Percentiles rank a stretch among this genome's conserved stretches.
phyloP scores from a whole-genome alignment of 2,113 vertebrate genomes.

The Plecotus auritus region DNA sequence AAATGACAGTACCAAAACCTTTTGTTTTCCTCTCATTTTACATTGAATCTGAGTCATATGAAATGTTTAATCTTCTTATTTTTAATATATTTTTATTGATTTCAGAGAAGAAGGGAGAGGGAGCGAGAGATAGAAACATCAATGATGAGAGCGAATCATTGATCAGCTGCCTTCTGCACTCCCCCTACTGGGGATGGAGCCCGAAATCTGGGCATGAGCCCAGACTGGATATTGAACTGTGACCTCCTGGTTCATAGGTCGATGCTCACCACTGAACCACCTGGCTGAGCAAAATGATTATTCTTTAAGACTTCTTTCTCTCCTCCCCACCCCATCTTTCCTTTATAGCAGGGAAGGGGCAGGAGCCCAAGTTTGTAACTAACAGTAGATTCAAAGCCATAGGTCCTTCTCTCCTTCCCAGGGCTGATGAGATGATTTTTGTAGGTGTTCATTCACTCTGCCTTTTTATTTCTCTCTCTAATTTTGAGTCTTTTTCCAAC shows the following conservation, averaged over 20 bases:
- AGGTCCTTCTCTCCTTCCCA: not conserved
- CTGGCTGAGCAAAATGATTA: not conserved
- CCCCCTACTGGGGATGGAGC: no score
- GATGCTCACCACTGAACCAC: no score
- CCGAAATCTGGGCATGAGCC: no score
- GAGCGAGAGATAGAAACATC: no score
- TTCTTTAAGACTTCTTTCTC: not conserved
- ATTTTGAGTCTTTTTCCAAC: not conserved
- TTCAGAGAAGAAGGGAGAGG: no score
- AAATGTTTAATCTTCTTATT: not conserved
- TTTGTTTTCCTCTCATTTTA: not conserved
- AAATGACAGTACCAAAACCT: constrained; percentile 22
- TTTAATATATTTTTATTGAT: no score
- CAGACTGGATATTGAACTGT: no score
- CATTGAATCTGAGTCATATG: not conserved
- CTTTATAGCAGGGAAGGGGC: not conserved
- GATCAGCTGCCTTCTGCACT: no score
- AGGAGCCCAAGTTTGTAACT: not conserved
- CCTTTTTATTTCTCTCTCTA: constrained; percentile 3
- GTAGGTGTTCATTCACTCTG: not conserved
- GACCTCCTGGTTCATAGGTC: no score
- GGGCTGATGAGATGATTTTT: not conserved
- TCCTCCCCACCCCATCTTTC: not conserved
- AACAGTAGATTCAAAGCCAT: not conserved
- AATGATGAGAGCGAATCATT: no score